Evolutionary conservation across 2,113 vertebrate genomes (phyloP), one percentile per base, ranked within the genome.

Genomic region (Thamnophis sirtalis): DNA sequence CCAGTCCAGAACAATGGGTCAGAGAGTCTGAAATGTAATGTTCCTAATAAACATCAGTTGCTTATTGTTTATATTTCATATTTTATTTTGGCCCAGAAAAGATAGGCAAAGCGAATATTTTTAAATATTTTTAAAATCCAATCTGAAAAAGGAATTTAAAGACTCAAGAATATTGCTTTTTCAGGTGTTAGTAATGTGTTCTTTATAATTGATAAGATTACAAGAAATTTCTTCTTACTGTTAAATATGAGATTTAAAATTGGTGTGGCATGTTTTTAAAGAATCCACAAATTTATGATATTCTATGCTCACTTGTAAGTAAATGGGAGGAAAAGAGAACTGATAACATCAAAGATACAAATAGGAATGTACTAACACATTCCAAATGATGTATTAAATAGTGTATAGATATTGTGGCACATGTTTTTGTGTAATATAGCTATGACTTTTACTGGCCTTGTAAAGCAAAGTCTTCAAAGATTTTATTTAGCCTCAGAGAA

Each of bases 401-500:
- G 15, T 87, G 4, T 91, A 73, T 73, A 38, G 49, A 54, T 73
- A 87, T 80, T 54, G 11, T 51, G 60, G 50, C 4, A 3, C 15
- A 19, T 8, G 43, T 33, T 13, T 56, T 88, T 91, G 21, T 24
- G 21, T 88, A 88, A 92, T 48, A 88, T n/a, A 80, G 26, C 4
- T 88, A 21, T 58, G 22, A 49, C 58, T 92, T 87, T 84, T 58
- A 33, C 38, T 33, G 68, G 38, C 87, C 87, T 92, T 88, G 87
- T 56, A 56, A 48, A 88, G 68, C 68, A 92, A 84, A 84, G 49
- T 84, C 63, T 89, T 89, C 87, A 92, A 43, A 58, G 38, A 17
- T 55, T 88, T 88, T 80, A 49, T 54, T 84, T 84, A 88, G 51
- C 87, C 51, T 92, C 68, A 88, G 84, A 92, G 87, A 89, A 84